These are phyloP conservation scores for Trogon surrucura DNA, from an alignment of 2,113 vertebrate species.

Conservation along the genomic window DNA sequence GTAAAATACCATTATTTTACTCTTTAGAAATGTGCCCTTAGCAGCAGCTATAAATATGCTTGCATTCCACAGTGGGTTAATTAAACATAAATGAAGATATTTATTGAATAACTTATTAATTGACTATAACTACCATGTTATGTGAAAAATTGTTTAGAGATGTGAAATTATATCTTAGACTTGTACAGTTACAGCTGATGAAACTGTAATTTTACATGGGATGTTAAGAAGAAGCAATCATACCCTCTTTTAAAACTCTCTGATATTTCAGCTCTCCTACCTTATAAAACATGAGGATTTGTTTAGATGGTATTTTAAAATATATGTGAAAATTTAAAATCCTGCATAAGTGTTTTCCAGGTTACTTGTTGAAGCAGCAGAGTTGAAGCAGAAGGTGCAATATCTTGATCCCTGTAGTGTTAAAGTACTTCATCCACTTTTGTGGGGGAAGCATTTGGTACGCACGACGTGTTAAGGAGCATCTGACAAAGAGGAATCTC, in stretches of 20 bases:
- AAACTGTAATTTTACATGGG: background rate
- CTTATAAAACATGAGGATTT: background rate
- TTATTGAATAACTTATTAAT: conserved; percentile 67
- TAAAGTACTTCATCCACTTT: background rate
- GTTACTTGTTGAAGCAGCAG: background rate
- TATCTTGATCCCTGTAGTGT: background rate
- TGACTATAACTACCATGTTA: conserved; percentile 38
- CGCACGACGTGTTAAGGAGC: background rate
- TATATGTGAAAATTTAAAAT: background rate
- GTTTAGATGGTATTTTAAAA: background rate
- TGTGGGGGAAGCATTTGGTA: background rate
- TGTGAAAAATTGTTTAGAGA: background rate
- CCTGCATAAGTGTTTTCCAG: background rate
- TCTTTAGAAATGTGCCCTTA: conserved; percentile 38
- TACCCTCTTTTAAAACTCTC: background rate
- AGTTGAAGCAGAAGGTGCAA: background rate
- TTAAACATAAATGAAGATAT: conserved; percentile 58
- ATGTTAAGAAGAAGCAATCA: background rate
- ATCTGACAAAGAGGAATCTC: background rate
- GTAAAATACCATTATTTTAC: conserved; percentile 63
- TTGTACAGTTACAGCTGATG: background rate
- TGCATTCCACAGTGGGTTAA: background rate
- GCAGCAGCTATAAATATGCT: conserved; percentile 15
- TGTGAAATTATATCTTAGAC: conserved; percentile 16
- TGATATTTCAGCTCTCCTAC: background rate